These are phyloP conservation scores for Xenus cinereus DNA, from an alignment of 2,113 vertebrate genomes.

Conservation along the genomic window DNA sequence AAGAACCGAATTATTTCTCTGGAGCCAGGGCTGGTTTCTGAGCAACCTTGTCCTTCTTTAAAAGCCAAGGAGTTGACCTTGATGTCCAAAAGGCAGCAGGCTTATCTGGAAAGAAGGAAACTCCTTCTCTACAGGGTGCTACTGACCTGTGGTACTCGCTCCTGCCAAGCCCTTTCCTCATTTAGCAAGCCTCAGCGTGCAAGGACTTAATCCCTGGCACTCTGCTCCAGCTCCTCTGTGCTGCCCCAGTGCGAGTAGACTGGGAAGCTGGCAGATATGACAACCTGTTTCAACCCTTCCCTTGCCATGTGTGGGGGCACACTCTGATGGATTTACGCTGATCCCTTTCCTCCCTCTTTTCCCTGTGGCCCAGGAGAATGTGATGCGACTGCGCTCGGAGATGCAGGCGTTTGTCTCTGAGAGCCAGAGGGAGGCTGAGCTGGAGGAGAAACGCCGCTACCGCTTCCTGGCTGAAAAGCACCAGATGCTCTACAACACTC, in stretches of 20 bases:
- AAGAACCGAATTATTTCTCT: not conserved
- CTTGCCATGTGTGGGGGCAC: not conserved
- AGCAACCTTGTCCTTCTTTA: not conserved
- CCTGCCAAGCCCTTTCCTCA: not conserved
- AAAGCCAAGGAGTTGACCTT: not conserved
- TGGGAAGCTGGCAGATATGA: not conserved
- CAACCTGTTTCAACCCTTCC: not conserved
- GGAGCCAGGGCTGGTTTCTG: not conserved
- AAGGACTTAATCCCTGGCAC: not conserved
- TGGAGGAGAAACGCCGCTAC: constrained; percentile 91
- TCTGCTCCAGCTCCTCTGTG: not conserved
- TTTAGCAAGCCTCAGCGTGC: not conserved
- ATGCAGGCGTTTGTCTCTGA: constrained; percentile 83
- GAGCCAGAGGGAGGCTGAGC: constrained; percentile 83
- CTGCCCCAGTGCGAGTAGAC: not conserved
- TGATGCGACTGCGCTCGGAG: constrained; percentile 77
- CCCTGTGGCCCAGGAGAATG: constrained; percentile 66
- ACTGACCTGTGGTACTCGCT: not conserved
- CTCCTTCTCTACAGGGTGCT: not conserved
- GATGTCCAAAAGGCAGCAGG: not conserved
- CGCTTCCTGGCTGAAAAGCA: constrained; percentile 96
- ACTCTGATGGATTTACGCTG: not conserved
- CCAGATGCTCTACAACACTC: constrained; percentile 77
- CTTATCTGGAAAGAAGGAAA: not conserved
- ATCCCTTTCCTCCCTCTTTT: not conserved